A percentile compares a stretch with the other conserved stretches of the same genome.
These are phyloP conservation scores for Cinclus mexicanus DNA, from an alignment of 2,113 vertebrate genomes.

Conservation along the genomic window DNA sequence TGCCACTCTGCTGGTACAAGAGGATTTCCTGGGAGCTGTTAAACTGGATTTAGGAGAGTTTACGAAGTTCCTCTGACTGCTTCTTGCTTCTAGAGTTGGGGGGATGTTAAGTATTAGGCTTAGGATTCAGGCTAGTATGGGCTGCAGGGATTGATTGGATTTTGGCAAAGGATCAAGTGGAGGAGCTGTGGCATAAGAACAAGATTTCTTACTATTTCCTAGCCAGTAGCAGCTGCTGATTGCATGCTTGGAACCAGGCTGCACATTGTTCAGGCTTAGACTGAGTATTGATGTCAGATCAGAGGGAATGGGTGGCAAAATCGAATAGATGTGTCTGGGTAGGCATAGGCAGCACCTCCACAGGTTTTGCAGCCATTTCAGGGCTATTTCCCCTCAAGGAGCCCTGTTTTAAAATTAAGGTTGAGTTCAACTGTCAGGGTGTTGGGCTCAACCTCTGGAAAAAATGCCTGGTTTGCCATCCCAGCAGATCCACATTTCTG, in stretches of 20 bases:
- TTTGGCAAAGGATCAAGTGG: not conserved
- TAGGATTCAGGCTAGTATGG: not conserved
- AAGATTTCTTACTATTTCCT: not conserved
- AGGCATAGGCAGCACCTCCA: not conserved
- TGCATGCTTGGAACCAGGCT: not conserved
- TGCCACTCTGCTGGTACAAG: not conserved
- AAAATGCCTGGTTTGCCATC: fast-evolving
- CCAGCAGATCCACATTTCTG: not conserved
- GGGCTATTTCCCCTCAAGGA: not conserved
- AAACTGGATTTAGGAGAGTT: not conserved
- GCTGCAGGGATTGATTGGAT: not conserved
- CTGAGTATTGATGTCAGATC: not conserved
- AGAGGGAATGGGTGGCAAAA: not conserved
- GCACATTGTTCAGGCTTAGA: not conserved
- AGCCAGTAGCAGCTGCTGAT: not conserved
- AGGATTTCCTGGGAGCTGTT: not conserved
- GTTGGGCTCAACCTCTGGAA: not conserved
- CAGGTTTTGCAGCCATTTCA: not conserved
- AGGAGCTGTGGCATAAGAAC: not conserved
- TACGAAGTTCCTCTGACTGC: not conserved
- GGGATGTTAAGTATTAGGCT: not conserved
- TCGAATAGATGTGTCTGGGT: not conserved
- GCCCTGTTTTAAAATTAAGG: not conserved
- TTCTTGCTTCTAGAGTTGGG: not conserved
- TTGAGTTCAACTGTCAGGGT: not conserved